Conservation (phyloP, 2,113 vertebrate genomes). For the Holacanthus passer region DNA sequence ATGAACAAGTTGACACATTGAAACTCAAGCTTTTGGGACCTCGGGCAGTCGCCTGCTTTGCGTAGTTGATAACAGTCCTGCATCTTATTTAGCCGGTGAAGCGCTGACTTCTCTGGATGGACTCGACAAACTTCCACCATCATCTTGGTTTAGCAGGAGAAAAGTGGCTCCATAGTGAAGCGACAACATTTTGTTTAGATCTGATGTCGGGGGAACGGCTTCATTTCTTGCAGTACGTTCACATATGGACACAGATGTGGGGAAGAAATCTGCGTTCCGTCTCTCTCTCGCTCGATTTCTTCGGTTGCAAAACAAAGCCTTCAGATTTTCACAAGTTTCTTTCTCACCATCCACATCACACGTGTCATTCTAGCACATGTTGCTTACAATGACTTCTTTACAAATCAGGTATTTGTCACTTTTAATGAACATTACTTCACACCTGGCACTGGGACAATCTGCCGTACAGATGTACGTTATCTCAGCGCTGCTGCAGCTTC, state of each 20-base stretch:
- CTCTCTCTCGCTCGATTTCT: slow-evolving; percentile 39
- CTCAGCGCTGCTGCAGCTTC: slow-evolving; percentile 47
- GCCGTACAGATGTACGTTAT: slow-evolving; percentile 74
- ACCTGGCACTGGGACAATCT: slow-evolving; percentile 77
- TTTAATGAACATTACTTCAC: slow-evolving; percentile 83
- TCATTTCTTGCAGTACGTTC: background rate
- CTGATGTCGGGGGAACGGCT: background rate
- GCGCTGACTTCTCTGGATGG: background rate
- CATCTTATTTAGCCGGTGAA: background rate
- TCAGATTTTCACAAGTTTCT: slow-evolving; percentile 62
- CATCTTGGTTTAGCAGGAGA: background rate
- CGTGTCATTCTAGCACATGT: slow-evolving; percentile 71
- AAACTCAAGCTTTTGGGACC: no score
- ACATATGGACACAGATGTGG: slow-evolving; percentile 30
- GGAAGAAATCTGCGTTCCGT: slow-evolving; percentile 20
- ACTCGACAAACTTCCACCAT: background rate
- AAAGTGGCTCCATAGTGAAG: background rate
- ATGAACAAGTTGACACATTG: background rate
- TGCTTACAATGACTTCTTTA: slow-evolving; percentile 71
- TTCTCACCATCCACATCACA: slow-evolving; percentile 63
- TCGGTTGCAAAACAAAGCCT: slow-evolving; percentile 64
- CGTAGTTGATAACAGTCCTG: background rate
- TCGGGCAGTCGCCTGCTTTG: no score
- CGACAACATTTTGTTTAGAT: background rate
- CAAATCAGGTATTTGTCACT: slow-evolving; percentile 83